Conservation (phyloP, 2,113 vertebrate genomes). For the Seriola aureovittata region DNA sequence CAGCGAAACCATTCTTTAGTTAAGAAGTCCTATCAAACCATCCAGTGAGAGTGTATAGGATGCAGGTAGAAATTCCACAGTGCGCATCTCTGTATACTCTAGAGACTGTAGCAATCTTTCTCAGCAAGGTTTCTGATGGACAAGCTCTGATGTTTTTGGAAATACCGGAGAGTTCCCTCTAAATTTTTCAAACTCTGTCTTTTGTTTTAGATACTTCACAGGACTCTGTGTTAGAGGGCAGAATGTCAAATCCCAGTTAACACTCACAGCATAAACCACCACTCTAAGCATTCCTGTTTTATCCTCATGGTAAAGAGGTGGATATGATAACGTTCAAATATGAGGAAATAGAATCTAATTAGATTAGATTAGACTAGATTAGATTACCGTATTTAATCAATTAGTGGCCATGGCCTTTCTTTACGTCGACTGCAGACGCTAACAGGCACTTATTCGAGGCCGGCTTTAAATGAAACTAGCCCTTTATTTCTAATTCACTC, state of each 20-base stretch:
- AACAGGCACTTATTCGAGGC: too few relatives aligned
- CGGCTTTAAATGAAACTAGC: too few relatives aligned
- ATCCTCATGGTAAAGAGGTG: neutral
- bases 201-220: neutral
- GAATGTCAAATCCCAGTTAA: neutral
- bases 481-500: too few relatives aligned
- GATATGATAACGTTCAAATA: neutral
- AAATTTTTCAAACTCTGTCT: neutral
- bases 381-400: neutral
- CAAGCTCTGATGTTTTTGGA: neutral
- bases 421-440: too few relatives aligned
- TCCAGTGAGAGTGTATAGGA: conserved; percentile 6
- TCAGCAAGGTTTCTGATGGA: neutral
- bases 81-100: neutral
- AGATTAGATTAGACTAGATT: neutral
- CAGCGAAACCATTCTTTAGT: conserved; percentile 28
- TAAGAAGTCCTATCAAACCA: conserved; percentile 6
- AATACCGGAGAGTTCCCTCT: neutral
- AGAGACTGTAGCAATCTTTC: too few relatives aligned
- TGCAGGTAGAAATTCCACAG: neutral
- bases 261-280: neutral
- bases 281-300: neutral
- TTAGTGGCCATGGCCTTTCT: too few relatives aligned
- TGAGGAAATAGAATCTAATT: neutral
- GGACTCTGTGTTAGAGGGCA: neutral